These are phyloP conservation scores for Tokudaia muenninki DNA, from an alignment of 2,797 vertebrate species.

Conservation along the genomic window DNA sequence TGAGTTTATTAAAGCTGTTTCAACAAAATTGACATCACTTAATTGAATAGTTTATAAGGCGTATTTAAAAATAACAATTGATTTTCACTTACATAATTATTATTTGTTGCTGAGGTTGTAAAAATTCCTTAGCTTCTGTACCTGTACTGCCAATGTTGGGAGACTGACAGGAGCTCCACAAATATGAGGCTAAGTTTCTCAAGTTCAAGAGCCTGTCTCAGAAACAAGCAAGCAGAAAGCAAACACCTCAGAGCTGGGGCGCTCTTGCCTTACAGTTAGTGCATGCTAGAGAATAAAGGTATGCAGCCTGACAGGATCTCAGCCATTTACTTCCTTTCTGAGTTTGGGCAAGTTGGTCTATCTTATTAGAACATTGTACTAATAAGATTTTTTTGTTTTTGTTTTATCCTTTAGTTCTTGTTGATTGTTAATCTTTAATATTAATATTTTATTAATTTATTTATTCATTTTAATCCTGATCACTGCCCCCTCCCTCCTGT, in stretches of 20 bases:
- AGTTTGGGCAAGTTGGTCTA: neutral
- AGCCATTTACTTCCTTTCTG: neutral
- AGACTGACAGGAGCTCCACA: neutral
- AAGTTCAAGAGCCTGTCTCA: neutral
- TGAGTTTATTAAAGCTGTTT: slow-evolving; percentile 23
- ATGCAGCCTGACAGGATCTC: neutral
- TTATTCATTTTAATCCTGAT: neutral
- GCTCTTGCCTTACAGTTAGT: neutral
- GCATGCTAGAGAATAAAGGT: neutral
- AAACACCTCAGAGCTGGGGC: neutral
- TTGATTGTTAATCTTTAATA: neutral
- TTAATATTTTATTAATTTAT: neutral
- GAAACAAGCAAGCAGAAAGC: neutral
- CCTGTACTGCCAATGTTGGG: neutral
- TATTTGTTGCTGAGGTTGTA: neutral
- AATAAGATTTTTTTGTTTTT: neutral
- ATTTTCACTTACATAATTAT: neutral
- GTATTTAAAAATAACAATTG: slow-evolving; percentile 30
- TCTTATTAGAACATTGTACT: slow-evolving; percentile 31
- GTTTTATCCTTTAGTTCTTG: slow-evolving; percentile 36
- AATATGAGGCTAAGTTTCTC: neutral
- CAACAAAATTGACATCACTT: neutral
- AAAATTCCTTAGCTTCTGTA: neutral
- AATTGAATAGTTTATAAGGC: slow-evolving; percentile 25
- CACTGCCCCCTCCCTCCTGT: too few species aligned